phyloP scores from a whole-genome alignment of 1,140 invertebrate genomes.

The Papilio glaucus region DNA sequence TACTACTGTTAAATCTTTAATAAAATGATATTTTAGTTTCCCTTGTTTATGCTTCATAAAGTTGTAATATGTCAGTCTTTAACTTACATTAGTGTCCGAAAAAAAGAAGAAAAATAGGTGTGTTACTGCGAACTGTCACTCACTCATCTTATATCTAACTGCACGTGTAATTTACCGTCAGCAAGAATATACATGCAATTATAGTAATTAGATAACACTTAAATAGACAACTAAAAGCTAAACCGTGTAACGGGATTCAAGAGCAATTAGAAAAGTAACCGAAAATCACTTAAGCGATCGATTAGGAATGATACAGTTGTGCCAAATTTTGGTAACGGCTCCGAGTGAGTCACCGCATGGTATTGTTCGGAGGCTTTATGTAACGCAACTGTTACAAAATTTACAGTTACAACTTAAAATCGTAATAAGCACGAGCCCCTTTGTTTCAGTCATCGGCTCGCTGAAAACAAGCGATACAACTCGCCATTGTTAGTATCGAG shows the following conservation, averaged over 20 bases:
- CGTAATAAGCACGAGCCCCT: slow-evolving; percentile 59
- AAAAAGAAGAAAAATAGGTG: too few relatives aligned
- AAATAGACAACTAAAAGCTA: neutral
- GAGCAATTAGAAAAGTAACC: neutral
- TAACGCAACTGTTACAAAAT: slow-evolving; percentile 76
- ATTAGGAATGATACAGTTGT: slow-evolving; percentile 43
- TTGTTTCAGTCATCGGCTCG: slow-evolving; percentile 65
- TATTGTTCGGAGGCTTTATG: slow-evolving; percentile 66
- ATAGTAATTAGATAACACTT: neutral
- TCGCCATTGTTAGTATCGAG: slow-evolving; percentile 61
- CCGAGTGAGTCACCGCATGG: slow-evolving; percentile 54
- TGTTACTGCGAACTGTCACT: too few relatives aligned
- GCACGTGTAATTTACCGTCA: neutral
- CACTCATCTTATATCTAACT: too few relatives aligned
- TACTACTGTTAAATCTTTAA: too few relatives aligned
- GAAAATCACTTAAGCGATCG: slow-evolving; percentile 21
- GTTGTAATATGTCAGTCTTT: too few relatives aligned
- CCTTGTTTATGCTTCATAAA: too few relatives aligned
- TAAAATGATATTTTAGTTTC: too few relatives aligned
- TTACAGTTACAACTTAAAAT: slow-evolving; percentile 68
- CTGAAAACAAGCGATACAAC: slow-evolving; percentile 59
- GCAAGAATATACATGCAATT: neutral
- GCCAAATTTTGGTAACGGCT: slow-evolving; percentile 62
- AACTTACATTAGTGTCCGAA: too few relatives aligned
- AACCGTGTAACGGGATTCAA: neutral